These are phyloP conservation scores for Daphoenositta chrysoptera DNA, from an alignment of 2,113 vertebrate genomes.

Conservation along the genomic window DNA sequence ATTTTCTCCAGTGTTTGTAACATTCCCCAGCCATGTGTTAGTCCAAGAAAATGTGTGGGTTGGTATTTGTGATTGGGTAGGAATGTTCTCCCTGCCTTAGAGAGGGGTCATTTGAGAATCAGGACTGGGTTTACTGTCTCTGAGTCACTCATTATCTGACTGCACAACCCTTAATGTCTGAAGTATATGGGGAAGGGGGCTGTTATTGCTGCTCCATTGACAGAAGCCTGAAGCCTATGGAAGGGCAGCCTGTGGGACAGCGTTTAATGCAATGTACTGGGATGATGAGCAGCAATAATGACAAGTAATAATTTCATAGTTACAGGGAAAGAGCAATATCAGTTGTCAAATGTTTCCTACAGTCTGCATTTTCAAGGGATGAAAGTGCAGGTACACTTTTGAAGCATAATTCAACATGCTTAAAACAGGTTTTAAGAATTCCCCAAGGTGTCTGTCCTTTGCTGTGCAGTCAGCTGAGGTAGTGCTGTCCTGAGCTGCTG, in stretches of 20 bases:
- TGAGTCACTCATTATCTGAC: accelerated
- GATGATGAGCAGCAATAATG: not conserved
- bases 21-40: not conserved
- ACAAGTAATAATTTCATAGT: not conserved
- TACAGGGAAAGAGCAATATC: not conserved
- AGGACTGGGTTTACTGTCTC: not conserved
- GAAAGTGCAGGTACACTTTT: not conserved
- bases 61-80: not conserved
- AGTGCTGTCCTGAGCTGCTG: not conserved
- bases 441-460: not conserved
- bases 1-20: not conserved
- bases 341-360: not conserved
- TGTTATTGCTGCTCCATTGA: accelerated
- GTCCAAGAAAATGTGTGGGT: not conserved
- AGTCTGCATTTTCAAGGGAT: accelerated
- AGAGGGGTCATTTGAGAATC: not conserved
- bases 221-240: not conserved
- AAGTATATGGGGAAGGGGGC: not conserved
- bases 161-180: not conserved
- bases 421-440: not conserved
- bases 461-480: not conserved
- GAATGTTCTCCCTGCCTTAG: not conserved
- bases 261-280: not conserved
- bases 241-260: not conserved
- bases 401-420: not conserved